Percentiles rank a stretch among this genome's conserved stretches.
These are phyloP conservation scores for Hirtodrosophila duncani DNA, from an alignment of 2,888 invertebrate species.

Conservation along the genomic window DNA sequence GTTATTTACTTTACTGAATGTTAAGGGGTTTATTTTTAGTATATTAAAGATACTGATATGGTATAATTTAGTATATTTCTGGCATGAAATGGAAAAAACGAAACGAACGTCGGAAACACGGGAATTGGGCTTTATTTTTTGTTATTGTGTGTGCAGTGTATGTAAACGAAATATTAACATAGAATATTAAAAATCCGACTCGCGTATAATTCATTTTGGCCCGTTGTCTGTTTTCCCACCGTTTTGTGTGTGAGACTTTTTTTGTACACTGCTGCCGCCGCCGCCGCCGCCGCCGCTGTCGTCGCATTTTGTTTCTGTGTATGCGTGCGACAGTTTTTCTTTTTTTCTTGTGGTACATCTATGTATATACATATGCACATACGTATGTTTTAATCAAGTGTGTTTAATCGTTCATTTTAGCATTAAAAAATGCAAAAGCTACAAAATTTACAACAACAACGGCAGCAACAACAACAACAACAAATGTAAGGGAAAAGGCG, in stretches of 20 bases:
- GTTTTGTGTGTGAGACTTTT: constrained; percentile 23
- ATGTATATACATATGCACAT: background rate
- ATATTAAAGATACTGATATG: too few species aligned
- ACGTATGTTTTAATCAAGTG: background rate
- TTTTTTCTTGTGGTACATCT: background rate
- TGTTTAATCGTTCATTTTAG: background rate
- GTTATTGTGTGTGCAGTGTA: constrained; percentile 1
- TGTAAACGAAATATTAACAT: background rate
- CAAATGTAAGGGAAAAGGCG: background rate
- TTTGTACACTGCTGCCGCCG: constrained; percentile 20
- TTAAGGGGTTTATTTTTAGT: too few species aligned
- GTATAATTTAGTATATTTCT: too few species aligned
- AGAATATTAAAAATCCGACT: constrained; percentile 1
- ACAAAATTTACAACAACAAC: too few species aligned
- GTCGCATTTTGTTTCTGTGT: constrained; percentile 54
- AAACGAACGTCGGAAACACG: constrained; percentile 1
- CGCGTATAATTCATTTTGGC: background rate
- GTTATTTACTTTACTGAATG: too few species aligned
- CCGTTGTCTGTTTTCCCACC: background rate
- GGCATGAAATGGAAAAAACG: too few species aligned
- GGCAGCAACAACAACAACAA: too few species aligned
- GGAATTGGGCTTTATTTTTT: background rate
- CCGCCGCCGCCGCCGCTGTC: constrained; percentile 37
- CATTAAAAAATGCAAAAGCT: too few species aligned
- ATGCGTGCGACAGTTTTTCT: background rate